These are phyloP conservation scores for Beroe forskalii DNA, from an alignment of 37 sponge, comb jelly and placozoan species.

Conservation along the genomic window DNA sequence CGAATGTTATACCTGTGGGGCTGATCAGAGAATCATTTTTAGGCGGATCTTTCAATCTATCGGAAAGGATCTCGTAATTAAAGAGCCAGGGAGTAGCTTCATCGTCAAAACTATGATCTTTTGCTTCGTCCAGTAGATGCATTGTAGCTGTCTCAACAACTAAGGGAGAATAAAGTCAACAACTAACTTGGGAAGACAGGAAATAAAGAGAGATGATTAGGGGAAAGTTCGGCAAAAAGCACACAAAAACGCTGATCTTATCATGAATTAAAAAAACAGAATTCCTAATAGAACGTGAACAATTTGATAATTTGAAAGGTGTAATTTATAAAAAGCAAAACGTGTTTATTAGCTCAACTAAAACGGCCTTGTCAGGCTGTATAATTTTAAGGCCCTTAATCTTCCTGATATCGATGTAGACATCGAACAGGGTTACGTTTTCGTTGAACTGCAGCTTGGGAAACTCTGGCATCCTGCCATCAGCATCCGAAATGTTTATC, in stretches of 20 bases:
- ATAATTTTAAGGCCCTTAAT: background rate
- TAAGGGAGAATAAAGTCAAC: background rate
- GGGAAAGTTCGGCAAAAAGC: too few relatives aligned
- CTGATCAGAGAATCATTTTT: too few relatives aligned
- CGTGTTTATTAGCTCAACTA: too few relatives aligned
- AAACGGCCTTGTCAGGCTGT: background rate
- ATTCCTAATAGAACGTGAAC: too few relatives aligned
- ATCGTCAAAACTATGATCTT: background rate
- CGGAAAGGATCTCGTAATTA: background rate
- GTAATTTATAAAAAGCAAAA: too few relatives aligned
- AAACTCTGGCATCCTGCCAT: background rate
- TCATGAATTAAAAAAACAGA: too few relatives aligned
- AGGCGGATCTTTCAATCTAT: background rate
- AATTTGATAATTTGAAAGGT: too few relatives aligned
- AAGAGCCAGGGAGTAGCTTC: background rate
- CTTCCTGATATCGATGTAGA: background rate
- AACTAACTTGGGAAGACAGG: background rate
- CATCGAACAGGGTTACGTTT: background rate
- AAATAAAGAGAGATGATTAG: background rate
- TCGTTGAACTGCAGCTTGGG: background rate
- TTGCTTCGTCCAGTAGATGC: background rate
- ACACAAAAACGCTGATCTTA: too few relatives aligned
- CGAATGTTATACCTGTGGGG: too few relatives aligned
- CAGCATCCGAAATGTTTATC: constrained; percentile 5
- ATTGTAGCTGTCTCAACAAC: background rate